A percentile compares a stretch with the other conserved stretches of the same genome.
Evolutionary conservation across 2,888 invertebrate genomes (phyloP).

Genomic region (Rhamphomyia laevipes): DNA sequence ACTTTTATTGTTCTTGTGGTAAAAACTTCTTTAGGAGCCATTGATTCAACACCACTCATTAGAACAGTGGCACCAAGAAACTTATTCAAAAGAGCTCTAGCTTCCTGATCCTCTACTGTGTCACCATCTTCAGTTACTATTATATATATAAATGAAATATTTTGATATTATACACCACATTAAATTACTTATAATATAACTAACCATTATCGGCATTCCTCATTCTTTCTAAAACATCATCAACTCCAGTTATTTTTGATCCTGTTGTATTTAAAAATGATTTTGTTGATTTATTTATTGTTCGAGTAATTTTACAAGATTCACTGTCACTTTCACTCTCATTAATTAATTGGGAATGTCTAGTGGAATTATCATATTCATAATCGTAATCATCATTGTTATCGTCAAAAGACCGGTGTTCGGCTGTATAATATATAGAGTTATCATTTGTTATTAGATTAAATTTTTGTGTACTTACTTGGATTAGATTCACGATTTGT

Average conservation of each 20-base stretch:
- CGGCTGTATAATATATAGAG: background rate
- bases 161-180: background rate
- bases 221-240: slow-evolving; percentile 68
- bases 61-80: slow-evolving; percentile 72
- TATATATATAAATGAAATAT: slow-evolving; percentile 2
- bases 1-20: slow-evolving; percentile 16
- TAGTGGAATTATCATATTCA: slow-evolving; percentile 20
- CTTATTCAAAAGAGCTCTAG: slow-evolving; percentile 66
- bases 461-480: slow-evolving; percentile 12
- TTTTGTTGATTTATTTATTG: slow-evolving; percentile 21
- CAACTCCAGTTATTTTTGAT: slow-evolving; percentile 58
- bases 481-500: slow-evolving; percentile 26
- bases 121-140: slow-evolving; percentile 54
- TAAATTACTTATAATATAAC: slow-evolving; percentile 1
- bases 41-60: slow-evolving; percentile 61
- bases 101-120: slow-evolving; percentile 54
- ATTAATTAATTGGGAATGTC: slow-evolving; percentile 16
- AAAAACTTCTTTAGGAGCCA: slow-evolving; percentile 26
- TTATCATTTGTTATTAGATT: background rate
- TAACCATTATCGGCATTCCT: slow-evolving; percentile 59
- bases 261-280: slow-evolving; percentile 59
- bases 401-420: background rate
- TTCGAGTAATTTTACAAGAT: slow-evolving; percentile 18
- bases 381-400: slow-evolving; percentile 17
- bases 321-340: slow-evolving; percentile 27